Percentiles rank a stretch among this genome's conserved stretches.
phyloP scores from a whole-genome alignment of 2,888 invertebrate genomes.

The Nomada lathburiana region DNA sequence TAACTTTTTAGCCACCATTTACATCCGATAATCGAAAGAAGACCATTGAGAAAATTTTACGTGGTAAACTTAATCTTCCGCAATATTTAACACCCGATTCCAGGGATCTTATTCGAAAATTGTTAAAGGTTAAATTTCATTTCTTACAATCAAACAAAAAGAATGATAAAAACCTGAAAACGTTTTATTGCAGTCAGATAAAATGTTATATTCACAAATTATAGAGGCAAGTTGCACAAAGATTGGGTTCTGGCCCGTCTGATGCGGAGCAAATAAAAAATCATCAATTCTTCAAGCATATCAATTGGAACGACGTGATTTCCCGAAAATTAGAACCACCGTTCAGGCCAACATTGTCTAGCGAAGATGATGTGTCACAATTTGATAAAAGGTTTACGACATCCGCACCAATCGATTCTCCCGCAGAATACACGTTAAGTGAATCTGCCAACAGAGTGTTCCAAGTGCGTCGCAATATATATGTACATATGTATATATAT shows the following conservation, averaged over 20 bases:
- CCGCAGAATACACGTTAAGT: constrained; percentile 96
- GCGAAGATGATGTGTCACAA: constrained; percentile 98
- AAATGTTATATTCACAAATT: constrained; percentile 46
- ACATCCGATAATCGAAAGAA: constrained; percentile 98
- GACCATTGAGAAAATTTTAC: constrained; percentile 99
- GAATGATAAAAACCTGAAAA: neutral
- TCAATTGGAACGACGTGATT: constrained; percentile 97
- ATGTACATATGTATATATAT: no score
- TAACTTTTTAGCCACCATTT: constrained; percentile 93
- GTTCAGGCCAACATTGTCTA: constrained; percentile 95
- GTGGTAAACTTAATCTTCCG: constrained; percentile 97
- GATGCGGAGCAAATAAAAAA: constrained; percentile 95
- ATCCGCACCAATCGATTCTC: constrained; percentile 98
- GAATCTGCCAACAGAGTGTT: constrained; percentile 98
- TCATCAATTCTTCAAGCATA: constrained; percentile 97
- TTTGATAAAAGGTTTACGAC: constrained; percentile 99
- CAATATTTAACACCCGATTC: constrained; percentile 98
- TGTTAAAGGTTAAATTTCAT: constrained; percentile 89
- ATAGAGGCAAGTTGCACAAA: constrained; percentile 89
- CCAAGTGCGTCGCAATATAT: constrained; percentile 88
- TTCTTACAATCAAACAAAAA: neutral
- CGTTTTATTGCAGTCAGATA: constrained; percentile 10
- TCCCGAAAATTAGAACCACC: constrained; percentile 96
- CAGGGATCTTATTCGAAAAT: constrained; percentile 95
- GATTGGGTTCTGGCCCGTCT: constrained; percentile 93